These are phyloP conservation scores for Hybognathus amarus DNA, from an alignment of 2,797 vertebrate genomes.

Conservation along the genomic window DNA sequence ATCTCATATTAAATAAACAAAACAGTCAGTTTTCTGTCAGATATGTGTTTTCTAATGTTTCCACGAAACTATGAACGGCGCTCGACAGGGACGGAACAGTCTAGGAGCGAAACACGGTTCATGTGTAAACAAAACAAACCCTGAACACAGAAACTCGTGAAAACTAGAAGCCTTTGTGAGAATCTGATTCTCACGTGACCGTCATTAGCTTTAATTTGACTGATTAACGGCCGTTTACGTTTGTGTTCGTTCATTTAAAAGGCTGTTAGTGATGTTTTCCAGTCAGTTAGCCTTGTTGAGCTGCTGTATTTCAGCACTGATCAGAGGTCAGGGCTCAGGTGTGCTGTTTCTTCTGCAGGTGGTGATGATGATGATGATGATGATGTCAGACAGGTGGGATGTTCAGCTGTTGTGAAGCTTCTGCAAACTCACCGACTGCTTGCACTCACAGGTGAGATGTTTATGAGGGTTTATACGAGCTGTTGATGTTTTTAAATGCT, in stretches of 20 bases:
- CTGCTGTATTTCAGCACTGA: neutral
- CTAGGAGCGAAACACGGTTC: neutral
- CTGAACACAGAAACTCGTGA: neutral
- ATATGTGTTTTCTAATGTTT: neutral
- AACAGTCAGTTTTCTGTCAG: neutral
- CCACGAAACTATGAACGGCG: no score
- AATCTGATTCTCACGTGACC: neutral
- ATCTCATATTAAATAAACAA: neutral
- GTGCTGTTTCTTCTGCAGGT: neutral
- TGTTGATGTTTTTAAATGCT: constrained; percentile 16
- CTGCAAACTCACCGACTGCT: neutral
- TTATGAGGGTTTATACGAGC: neutral
- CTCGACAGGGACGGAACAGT: no score
- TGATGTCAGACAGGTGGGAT: neutral
- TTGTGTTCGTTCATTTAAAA: no score
- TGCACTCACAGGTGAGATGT: neutral
- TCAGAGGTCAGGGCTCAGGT: constrained; percentile 1
- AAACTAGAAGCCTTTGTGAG: neutral
- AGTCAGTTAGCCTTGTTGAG: neutral
- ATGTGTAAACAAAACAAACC: neutral
- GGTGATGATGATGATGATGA: constrained; percentile 11
- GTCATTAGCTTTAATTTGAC: constrained; percentile 18
- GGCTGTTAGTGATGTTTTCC: neutral
- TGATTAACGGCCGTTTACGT: neutral
- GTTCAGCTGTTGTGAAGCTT: neutral